Conservation (phyloP, 2,797 vertebrate genomes). For the Chanos chanos region DNA sequence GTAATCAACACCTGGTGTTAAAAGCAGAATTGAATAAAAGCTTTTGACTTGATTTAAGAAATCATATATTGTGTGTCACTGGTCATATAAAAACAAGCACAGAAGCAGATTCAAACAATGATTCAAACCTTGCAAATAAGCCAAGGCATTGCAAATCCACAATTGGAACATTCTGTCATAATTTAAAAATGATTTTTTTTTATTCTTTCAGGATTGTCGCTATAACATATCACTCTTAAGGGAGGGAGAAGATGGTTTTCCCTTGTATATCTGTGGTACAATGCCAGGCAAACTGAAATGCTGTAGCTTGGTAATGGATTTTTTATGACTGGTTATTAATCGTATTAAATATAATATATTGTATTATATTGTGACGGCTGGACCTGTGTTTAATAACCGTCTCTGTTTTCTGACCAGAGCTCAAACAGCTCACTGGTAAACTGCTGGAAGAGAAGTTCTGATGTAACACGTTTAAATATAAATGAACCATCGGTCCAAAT, state of each 20-base stretch:
- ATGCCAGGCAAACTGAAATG: not conserved
- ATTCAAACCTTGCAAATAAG: no score
- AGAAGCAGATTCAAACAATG: no score
- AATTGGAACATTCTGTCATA: no score
- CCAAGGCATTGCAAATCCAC: no score
- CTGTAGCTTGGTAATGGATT: slow-evolving; percentile 54
- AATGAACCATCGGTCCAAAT: slow-evolving; percentile 37
- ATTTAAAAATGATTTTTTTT: not conserved
- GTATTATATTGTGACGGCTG: no score
- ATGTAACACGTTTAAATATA: not conserved
- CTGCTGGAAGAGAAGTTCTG: rapidly evolving
- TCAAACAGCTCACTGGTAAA: rapidly evolving
- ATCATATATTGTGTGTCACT: no score
- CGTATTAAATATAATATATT: not conserved
- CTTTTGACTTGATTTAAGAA: no score
- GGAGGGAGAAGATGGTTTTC: not conserved
- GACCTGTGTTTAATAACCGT: not conserved
- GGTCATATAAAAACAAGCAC: no score
- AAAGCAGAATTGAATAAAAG: no score
- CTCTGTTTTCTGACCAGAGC: not conserved
- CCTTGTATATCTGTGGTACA: slow-evolving; percentile 51
- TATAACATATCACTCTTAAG: slow-evolving; percentile 50
- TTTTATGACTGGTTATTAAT: not conserved
- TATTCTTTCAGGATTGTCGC: slow-evolving; percentile 39
- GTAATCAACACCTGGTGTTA: no score